A percentile compares a stretch with the other conserved stretches of the same genome.
Conservation (phyloP, 2,888 invertebrate species). For the Tetanocera ferruginea region DNA sequence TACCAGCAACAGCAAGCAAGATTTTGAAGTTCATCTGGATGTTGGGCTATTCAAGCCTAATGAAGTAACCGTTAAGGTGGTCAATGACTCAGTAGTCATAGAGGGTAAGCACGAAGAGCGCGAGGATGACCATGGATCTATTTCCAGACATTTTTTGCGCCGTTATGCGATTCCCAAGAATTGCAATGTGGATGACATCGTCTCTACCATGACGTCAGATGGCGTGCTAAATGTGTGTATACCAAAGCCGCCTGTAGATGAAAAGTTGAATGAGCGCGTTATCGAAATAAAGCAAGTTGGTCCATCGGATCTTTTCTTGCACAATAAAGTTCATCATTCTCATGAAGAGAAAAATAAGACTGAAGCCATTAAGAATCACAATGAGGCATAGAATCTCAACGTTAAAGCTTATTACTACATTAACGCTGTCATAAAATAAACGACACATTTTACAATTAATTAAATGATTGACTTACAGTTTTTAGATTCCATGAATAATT, state of each 20-base stretch:
- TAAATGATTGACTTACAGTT: background rate
- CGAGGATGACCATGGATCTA: constrained; percentile 79
- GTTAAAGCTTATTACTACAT: background rate
- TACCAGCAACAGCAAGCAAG: constrained; percentile 72
- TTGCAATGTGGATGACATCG: constrained; percentile 78
- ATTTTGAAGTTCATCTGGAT: constrained; percentile 78
- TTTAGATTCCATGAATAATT: background rate
- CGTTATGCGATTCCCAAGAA: constrained; percentile 77
- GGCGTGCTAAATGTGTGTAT: constrained; percentile 82
- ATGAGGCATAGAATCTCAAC: background rate
- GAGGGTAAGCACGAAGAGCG: constrained; percentile 82
- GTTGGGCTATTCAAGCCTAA: constrained; percentile 80
- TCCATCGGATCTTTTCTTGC: constrained; percentile 60
- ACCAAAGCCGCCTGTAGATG: constrained; percentile 69
- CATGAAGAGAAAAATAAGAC: background rate
- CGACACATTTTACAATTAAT: background rate
- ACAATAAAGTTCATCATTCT: constrained; percentile 43
- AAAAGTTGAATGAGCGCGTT: constrained; percentile 54
- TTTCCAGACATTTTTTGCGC: constrained; percentile 84
- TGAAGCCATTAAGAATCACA: background rate
- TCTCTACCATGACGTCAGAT: constrained; percentile 83
- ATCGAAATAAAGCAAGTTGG: constrained; percentile 62
- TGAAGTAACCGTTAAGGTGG: constrained; percentile 79
- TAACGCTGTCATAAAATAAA: background rate
- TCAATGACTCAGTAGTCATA: constrained; percentile 74